Evolutionary conservation across 2,797 vertebrate genomes (phyloP), one percentile per base, ranked within the genome.

Genomic region (Lateolabrax maculatus): DNA sequence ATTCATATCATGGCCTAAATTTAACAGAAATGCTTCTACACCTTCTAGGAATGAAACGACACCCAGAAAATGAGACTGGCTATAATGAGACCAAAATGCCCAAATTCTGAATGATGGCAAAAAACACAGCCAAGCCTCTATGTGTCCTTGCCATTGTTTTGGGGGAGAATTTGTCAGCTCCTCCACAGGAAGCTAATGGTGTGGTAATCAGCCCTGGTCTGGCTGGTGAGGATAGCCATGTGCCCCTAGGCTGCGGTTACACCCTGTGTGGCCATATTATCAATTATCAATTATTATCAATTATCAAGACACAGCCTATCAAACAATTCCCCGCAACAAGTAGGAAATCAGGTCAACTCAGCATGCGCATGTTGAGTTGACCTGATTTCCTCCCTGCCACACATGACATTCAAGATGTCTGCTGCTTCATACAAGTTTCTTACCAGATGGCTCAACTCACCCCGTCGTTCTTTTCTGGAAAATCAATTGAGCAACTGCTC

Each of bases 271-370:
- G 56, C 43, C 70, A 49, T 56, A 74, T 60, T 55, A 79, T 74
- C 83, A 83, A 76, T 86, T 72, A 75, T 71, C 71, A 84, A 64
- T n/a, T 56, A 74, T 60, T 58, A 79, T 74, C 83, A 82, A 77
- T 86, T 72, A 73, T 71, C 71, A 84, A 64, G 31, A 56, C 75
- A 55, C 70, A 52, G 77, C 71, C 67, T 12, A 72, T 85, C 65
- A 77, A 52, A 77, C 60, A 7, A 57, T 66, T 57, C 44, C 53
- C 48, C 6, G 5, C 57, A 81, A 52, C 48, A 21, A 25, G 64
- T 55, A 65, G 51, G 53, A 76, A 86, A 88, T 62, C 2, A 79
- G 77, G 74, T 29, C 60, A 65, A 63, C 48, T 71, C 64, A 21
- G 25, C 49, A 61, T 4, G 4, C 70, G 49, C 11, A 12, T 0